Evolutionary conservation across 2,113 vertebrate genomes (phyloP).

Genomic region (Dromaius novaehollandiae): DNA sequence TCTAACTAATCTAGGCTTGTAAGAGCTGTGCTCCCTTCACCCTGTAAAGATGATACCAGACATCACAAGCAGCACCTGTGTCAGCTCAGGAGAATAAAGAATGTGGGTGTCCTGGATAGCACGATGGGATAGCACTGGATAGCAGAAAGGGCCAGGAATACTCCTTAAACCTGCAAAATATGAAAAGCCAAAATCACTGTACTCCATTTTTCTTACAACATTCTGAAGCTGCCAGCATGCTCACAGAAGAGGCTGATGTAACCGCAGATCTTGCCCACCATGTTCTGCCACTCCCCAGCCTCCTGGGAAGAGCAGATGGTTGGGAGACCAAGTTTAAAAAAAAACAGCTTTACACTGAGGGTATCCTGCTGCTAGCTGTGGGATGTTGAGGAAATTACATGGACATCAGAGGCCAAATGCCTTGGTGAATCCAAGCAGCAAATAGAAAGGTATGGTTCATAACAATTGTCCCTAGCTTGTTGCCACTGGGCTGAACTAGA

Average conservation of each 20-base stretch:
- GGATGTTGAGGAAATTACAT: background rate
- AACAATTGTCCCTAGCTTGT: background rate
- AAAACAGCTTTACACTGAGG: background rate
- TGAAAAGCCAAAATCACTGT: background rate
- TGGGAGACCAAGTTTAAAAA: background rate
- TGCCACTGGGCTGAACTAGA: background rate
- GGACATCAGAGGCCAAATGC: background rate
- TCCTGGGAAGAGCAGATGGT: background rate
- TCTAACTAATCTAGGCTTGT: background rate
- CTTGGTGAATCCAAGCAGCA: background rate
- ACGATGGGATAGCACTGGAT: background rate
- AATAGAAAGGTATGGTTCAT: background rate
- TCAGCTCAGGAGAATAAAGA: background rate
- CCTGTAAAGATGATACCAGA: background rate
- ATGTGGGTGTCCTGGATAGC: background rate
- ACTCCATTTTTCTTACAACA: background rate
- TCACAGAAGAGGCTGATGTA: background rate
- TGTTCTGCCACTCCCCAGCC: background rate
- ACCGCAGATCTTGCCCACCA: background rate
- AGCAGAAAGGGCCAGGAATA: background rate
- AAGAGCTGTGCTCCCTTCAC: background rate
- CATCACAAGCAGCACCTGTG: background rate
- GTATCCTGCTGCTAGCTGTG: background rate
- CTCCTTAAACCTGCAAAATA: background rate
- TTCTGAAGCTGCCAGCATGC: background rate